Base-by-base conservation (phyloP, 1,140 invertebrate genomes). In the Drosophila murphyi region DNA sequence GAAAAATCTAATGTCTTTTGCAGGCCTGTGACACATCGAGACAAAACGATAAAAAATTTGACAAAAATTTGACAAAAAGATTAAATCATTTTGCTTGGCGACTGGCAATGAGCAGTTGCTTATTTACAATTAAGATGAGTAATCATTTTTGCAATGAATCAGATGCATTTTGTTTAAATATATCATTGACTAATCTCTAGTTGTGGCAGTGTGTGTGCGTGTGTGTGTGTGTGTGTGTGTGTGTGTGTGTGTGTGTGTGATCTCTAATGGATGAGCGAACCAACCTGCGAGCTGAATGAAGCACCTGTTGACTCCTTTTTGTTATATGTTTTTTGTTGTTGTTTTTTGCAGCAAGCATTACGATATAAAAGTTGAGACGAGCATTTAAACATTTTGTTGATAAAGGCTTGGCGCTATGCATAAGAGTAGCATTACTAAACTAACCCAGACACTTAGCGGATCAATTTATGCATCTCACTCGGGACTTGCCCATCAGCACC, bases 251-350 rank as follows among this genome's bases (percentile, higher is more conserved):
- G 62, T 74, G n/a, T 45, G 41, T 34, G 5, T 32, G 28, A 41
- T 20, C 5, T 35, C 7, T 48, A 37, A 39, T 62, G 12, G 28
- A 64, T 54, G 39, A 35, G 47, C 41, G 35, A 62, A 87, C 83
- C 65, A 88, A 87, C 83, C 83, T 88, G 76, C 80, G 8, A 88
- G 69, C 85, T 67, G 72, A 39, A 89, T 88, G 55, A 89, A 89
- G 70, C 83, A 88, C 70, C 73, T 88, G 80, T 83, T 83, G 51
- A 65, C 56, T 82, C 83, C 82, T 74, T 57, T 39, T 45, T 4
- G 32, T 52, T 59, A 4, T 35, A 39, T 57, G 35, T 55, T 7
- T 50, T 41, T 35, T 65, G 10, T 50, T 32, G 29, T 54, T 35
- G 32, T 59, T 28, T 62, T 69, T 63, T 61, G 20, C 1, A 56